Base-by-base conservation (phyloP, 2,113 vertebrate genomes). In the Boulengeromyrus knoepffleri region DNA sequence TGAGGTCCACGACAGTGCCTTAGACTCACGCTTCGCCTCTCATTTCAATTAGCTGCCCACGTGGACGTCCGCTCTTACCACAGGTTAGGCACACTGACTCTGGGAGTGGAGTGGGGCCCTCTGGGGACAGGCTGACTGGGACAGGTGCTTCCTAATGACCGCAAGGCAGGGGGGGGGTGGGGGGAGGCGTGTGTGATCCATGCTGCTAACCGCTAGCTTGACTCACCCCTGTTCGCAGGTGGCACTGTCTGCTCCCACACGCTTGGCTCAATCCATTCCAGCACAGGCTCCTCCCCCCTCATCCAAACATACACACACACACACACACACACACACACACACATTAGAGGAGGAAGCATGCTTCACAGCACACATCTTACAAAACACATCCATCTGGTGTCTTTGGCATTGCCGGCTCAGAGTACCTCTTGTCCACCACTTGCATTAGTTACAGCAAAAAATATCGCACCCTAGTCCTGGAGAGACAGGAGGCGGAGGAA, bases 1-100 rank as follows among this genome's bases (percentile, higher is more conserved):
- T 97, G 95, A 24, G 94, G 95, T 93, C 91, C 91, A 93, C 94
- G 92, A 93, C 94, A 94, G 94, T 95, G 95, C 95, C 95, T 93
- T 94, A 95, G 95, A 96, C 95, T 96, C 77, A 95, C 94, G 96
- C 95, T 95, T 97, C 95, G 95, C 95, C 94, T 96, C 95, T 96
- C 96, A 96, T 97, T 97, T 97, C 96, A 97, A 97, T 96, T 96
- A 96, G 95, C 94, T 96, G 93, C 93, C 94, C 92, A 93, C 92
- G 85, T 85, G 45, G 62, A 17, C 27, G 15, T 12, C 36, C 47
- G 31, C 66, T 56, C 42, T 27, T 45, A 45, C 74, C 87, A 66
- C 88, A 85, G 90, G 90, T 90, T 89, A 92, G 85, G 92, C 92
- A 93, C 93, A 91, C 92, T 85, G 36, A 49, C 84, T 74, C 62